phyloP scores from a whole-genome alignment of 2,888 invertebrate species.

The Aphelenchoides bicaudatus region DNA sequence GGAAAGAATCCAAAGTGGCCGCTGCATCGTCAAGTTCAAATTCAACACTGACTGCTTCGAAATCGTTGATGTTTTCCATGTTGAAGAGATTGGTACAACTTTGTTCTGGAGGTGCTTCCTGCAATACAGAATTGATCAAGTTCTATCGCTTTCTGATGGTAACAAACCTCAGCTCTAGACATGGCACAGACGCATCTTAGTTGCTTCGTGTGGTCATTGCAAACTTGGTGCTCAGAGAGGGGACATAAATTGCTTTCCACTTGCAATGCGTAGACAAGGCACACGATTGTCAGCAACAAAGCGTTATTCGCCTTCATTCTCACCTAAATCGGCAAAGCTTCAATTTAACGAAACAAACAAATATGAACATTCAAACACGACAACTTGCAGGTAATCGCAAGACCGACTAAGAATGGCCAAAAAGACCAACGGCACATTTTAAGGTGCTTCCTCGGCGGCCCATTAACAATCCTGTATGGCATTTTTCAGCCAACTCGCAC shows the following conservation, averaged over 20 bases:
- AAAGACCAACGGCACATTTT: too few relatives aligned
- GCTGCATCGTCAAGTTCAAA: constrained; percentile 35
- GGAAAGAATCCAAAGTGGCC: constrained; percentile 18
- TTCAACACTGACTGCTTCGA: constrained; percentile 44
- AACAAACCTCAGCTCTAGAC: constrained; percentile 35
- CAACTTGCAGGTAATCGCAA: constrained; percentile 1
- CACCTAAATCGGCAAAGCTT: not conserved
- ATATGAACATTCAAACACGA: too few relatives aligned
- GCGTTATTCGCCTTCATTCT: not conserved
- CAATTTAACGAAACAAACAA: too few relatives aligned
- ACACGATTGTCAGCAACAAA: not conserved
- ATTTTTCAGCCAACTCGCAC: too few relatives aligned
- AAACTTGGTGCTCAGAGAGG: constrained; percentile 30
- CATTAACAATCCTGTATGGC: too few relatives aligned
- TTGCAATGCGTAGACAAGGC: too few relatives aligned
- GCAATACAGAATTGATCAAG: constrained; percentile 1
- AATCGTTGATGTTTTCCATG: constrained; percentile 35
- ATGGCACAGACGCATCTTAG: constrained; percentile 44
- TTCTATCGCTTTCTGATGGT: not conserved
- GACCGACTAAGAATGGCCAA: too few relatives aligned
- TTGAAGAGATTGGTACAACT: constrained; percentile 44
- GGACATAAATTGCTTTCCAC: too few relatives aligned
- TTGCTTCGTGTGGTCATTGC: constrained; percentile 37
- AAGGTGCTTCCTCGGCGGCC: too few relatives aligned
- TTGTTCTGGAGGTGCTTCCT: constrained; percentile 38